Evolutionary conservation across 1,140 invertebrate genomes (phyloP), one percentile per base, ranked within the genome.

Genomic region (Popillia japonica): DNA sequence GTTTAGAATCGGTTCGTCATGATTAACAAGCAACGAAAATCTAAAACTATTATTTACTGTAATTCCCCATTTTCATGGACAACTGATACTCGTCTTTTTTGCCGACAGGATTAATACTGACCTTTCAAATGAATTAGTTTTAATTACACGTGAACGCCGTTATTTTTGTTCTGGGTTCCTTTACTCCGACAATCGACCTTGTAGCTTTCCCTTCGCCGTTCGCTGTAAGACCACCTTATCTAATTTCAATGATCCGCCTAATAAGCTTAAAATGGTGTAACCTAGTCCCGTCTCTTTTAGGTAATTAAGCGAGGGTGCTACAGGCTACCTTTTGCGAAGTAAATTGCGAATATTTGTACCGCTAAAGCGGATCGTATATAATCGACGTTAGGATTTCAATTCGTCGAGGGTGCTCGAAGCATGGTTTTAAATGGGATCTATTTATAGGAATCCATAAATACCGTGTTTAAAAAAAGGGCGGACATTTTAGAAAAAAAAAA

Each of bases 261-360:
- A 68, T 68, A 68, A 68, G 61, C 61, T 68, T 68, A 68, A 68
- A 68, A 68, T 27, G 61, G 61, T 68, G 20, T 68, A 68, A 68
- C 61, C 61, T 68, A 68, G 27, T 68, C 22, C 22, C 61, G 20
- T 68, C 61, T 9, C 61, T 68, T 68, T 68, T 34, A 68, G 17
- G 61, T 68, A 68, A 68, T 68, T 68, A 68, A 68, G 61, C 22
- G 22, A 68, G 61, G 61, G 61, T 14, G 61, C 27, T 68, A 10
- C 9, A 22, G 17, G 22, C 61, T 68, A 68, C 61, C 61, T 68
- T 68, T 68, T 27, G 27, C 61, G 61, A 68, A 34, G 20, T 68
- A 68, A 34, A 34, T 55, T 68, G 61, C 61, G 61, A 68, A 68
- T 68, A 68, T 68, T 68, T 68, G 61, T 68, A 68, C 61, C 22